A percentile compares a stretch with the other conserved stretches of the same genome.
These are phyloP conservation scores for Psix sp. DNA, from an alignment of 1,140 invertebrate genomes.

Conservation along the genomic window DNA sequence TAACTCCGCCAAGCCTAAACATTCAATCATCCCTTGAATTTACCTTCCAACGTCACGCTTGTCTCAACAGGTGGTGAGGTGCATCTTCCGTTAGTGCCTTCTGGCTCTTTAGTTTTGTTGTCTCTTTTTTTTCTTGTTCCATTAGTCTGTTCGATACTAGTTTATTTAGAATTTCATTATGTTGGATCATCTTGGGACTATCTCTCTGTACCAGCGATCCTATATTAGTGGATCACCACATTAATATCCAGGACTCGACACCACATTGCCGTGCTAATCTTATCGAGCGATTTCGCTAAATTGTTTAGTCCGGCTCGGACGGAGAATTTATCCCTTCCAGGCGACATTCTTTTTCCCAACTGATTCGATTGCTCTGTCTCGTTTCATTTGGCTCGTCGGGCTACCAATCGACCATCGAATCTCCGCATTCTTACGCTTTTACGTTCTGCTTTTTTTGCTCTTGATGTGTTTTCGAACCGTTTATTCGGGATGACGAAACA, in stretches of 20 bases:
- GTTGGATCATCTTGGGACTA: too few species aligned
- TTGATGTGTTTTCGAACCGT: slow-evolving; percentile 21
- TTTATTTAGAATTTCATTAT: too few species aligned
- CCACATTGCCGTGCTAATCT: too few species aligned
- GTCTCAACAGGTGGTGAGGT: slow-evolving; percentile 70
- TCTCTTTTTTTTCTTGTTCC: too few species aligned
- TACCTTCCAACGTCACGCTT: slow-evolving; percentile 55
- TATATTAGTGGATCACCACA: too few species aligned
- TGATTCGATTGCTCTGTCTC: background rate
- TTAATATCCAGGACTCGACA: too few species aligned
- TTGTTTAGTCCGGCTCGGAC: too few species aligned
- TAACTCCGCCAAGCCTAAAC: background rate
- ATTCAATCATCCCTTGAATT: slow-evolving; percentile 59
- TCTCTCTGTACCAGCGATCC: too few species aligned
- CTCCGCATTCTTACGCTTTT: slow-evolving; percentile 1
- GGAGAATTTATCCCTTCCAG: too few species aligned
- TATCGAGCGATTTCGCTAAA: too few species aligned
- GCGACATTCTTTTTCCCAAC: background rate
- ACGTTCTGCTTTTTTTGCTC: slow-evolving; percentile 5
- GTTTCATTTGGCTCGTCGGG: background rate
- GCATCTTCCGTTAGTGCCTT: slow-evolving; percentile 41
- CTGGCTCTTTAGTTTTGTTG: too few species aligned
- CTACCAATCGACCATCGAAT: slow-evolving; percentile 13
- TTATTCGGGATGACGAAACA: slow-evolving; percentile 43
- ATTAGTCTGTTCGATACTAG: too few species aligned